phyloP scores from a whole-genome alignment of 2,797 vertebrate species.

The Vireo griseus region DNA sequence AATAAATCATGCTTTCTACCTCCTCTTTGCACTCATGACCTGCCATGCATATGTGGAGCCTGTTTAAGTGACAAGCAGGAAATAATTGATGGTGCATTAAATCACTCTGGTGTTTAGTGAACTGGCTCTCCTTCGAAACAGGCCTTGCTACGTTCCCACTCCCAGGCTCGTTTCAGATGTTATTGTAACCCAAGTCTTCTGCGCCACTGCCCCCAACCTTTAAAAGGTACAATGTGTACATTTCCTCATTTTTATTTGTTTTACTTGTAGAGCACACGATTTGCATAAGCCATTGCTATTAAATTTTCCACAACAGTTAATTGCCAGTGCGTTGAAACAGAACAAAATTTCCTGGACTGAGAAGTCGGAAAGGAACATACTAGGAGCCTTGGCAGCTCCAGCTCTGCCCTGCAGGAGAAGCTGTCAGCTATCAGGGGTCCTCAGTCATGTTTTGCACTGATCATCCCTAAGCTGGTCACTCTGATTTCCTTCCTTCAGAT shows the following conservation, averaged over 20 bases:
- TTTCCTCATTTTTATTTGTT: conserved; percentile 75
- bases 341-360: conserved; percentile 22
- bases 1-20: conserved; percentile 86
- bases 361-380: not conserved
- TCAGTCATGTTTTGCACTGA: not conserved
- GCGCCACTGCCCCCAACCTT: conserved; percentile 62
- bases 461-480: not conserved
- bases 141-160: conserved; percentile 72
- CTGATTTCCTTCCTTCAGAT: not conserved
- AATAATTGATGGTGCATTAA: conserved; percentile 89
- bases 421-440: not conserved
- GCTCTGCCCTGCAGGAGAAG: not conserved
- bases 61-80: conserved; percentile 87
- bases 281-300: conserved; percentile 68
- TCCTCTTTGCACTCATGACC: conserved; percentile 70
- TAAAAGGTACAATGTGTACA: conserved; percentile 71
- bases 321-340: not conserved
- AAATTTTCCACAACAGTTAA: conserved; percentile 58
- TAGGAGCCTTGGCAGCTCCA: not conserved
- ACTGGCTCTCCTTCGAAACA: conserved; percentile 72
- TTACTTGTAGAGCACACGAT: conserved; percentile 67
- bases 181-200: conserved; percentile 79
- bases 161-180: conserved; percentile 82
- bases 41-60: conserved; percentile 87
- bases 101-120: conserved; percentile 79